Base-by-base conservation (phyloP, 2,113 vertebrate species). In the Esox niger region DNA sequence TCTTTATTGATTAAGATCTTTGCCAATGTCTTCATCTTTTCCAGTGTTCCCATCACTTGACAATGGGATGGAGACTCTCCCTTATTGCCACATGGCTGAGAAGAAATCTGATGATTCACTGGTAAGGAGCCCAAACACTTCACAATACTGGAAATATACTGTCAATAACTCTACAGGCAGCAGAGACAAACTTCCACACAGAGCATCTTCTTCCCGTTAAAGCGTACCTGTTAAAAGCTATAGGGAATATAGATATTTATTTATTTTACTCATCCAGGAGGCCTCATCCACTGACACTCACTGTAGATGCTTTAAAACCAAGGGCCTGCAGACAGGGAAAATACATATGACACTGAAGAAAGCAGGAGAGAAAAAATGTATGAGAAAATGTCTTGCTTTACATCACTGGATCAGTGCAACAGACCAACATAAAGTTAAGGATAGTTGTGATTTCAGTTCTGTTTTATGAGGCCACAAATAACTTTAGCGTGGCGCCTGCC, bases 11-110 rank as follows among this genome's bases (percentile, higher is more conserved):
- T 9, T 52, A 7, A 52, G 8, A n/a, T 52, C 7, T 6, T 52
- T 52, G 47, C 8, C 47, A 21, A 58, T 58, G 27, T 25, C 46
- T 49, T 71, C 6, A 75, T 13, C 86, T 82, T 73, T 78, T 90
- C 74, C 80, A 98, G 96, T 98, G 79, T 98, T 98, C 85, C 90
- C 91, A 6, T 93, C 93, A 32, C 82, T 97, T 0, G 94, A 98
- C 90, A 98, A 98, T 0, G 95, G 95, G 75, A 92, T 87, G 0
- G 92, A 94, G 30, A 87, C 89, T 15, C 13, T 43, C 17, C 38
- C 38, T 15, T 43, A 43, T 79, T 93, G 93, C 75, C 73, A 81
- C 73, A 81, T 78, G 82, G 91, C 92, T 62, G 93, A 94, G 82
- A 86, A 85, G 75, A 94, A 92, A 82, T 74, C 62, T 1, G 81